Percentiles rank a stretch among this genome's conserved stretches.
These are phyloP conservation scores for Galbula dea DNA, from an alignment of 2,113 vertebrate genomes.

Conservation along the genomic window DNA sequence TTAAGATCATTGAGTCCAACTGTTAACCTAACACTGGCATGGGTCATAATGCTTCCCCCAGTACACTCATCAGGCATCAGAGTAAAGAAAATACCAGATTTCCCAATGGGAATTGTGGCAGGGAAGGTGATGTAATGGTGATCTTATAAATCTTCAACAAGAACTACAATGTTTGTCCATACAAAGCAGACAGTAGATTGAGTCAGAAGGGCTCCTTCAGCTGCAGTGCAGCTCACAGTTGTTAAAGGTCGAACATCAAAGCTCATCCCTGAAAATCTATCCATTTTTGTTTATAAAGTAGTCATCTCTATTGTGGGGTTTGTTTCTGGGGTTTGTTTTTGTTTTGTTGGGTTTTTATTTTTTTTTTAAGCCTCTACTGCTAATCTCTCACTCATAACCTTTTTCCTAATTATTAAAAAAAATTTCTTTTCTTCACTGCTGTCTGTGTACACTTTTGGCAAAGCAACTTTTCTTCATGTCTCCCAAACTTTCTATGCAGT, in stretches of 20 bases:
- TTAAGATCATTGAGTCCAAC: not conserved
- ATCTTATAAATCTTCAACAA: not conserved
- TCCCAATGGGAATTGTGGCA: not conserved
- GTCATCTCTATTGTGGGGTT: not conserved
- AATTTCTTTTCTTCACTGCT: not conserved
- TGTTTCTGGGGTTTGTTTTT: too few species aligned
- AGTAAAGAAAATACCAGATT: not conserved
- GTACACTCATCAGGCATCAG: not conserved
- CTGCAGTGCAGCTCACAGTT: constrained; percentile 18
- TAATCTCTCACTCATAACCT: not conserved
- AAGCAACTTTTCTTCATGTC: constrained; percentile 7
- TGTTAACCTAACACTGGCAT: not conserved
- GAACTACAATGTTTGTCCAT: not conserved
- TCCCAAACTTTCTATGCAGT: constrained; percentile 16
- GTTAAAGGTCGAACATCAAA: constrained; percentile 32
- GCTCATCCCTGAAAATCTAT: not conserved
- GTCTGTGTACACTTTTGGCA: not conserved
- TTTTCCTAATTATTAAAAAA: constrained; percentile 13
- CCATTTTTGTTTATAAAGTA: not conserved
- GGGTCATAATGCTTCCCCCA: not conserved
- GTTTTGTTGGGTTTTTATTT: not conserved
- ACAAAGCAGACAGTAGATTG: not conserved
- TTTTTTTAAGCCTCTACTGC: not conserved
- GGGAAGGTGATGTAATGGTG: not conserved
- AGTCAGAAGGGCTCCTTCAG: constrained; percentile 1